phyloP scores from a whole-genome alignment of 64 coral and sea anemone species.

The Montipora sp. region DNA sequence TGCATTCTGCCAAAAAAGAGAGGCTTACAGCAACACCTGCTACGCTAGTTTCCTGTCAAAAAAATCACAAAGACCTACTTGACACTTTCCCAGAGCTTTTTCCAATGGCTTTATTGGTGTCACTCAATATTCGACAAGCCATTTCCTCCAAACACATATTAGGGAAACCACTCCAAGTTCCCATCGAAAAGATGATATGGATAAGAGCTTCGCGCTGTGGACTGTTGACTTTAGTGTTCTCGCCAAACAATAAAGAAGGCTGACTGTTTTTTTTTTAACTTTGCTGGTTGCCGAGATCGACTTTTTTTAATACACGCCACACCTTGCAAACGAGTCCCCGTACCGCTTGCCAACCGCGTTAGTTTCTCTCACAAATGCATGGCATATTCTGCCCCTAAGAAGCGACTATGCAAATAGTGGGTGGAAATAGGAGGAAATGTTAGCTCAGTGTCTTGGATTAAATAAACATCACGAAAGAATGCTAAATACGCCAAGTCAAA shows the following conservation, averaged over 20 bases:
- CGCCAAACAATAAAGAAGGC: conserved; percentile 33
- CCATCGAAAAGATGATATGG: conserved; percentile 48
- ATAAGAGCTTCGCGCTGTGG: conserved; percentile 27
- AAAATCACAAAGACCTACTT: conserved; percentile 59
- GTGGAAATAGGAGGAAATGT: conserved; percentile 79
- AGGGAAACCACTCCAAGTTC: conserved; percentile 60
- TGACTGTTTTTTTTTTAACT: conserved; percentile 8
- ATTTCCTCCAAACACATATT: conserved; percentile 59
- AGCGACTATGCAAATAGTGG: conserved; percentile 51
- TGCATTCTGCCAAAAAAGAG: conserved; percentile 37
- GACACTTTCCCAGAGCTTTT: conserved; percentile 58
- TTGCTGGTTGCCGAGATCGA: neutral
- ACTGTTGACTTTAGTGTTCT: conserved; percentile 30
- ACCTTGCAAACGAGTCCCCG: conserved; percentile 5
- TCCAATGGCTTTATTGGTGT: conserved; percentile 48
- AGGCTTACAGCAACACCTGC: conserved; percentile 55
- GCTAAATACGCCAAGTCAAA: conserved; percentile 86
- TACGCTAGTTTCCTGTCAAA: conserved; percentile 59
- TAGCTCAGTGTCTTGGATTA: conserved; percentile 80
- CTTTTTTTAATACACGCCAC: neutral
- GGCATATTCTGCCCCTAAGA: conserved; percentile 47
- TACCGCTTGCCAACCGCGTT: conserved; percentile 4
- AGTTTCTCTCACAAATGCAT: conserved; percentile 19
- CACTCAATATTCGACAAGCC: conserved; percentile 49
- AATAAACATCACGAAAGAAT: conserved; percentile 82